Base-by-base conservation (phyloP, 2,888 invertebrate species). In the Plagiodera versicolora region DNA sequence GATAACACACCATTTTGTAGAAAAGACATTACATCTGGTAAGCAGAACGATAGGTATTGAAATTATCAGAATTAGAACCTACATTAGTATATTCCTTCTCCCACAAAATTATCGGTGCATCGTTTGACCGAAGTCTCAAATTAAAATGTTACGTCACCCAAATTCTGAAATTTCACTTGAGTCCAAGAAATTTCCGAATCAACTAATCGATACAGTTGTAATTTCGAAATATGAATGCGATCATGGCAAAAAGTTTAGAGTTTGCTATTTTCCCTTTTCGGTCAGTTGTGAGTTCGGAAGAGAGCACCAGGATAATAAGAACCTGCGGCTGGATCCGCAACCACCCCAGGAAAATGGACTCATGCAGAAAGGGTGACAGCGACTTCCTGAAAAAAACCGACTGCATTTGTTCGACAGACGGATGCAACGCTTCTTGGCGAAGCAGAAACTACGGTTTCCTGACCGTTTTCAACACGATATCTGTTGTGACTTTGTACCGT, bases 11-110 rank as follows among this genome's bases (percentile, higher is more conserved):
- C 85, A 48, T 88, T 89, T 79, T 91, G 91, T 75, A 82, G 91
- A 56, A 91, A 90, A 78, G 86, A 88, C 45, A 81, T 84, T 0
- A 85, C 88, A 70, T 85, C 83, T 68, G 84, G 90, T 86, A 76
- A 80, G 50, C n/a, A n/a, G n/a, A n/a, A n/a, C n/a, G n/a, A n/a
- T n/a, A n/a, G n/a, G n/a, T n/a, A n/a, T n/a, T n/a, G n/a, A n/a
- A n/a, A n/a, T n/a, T n/a, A n/a, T n/a, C n/a, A n/a, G n/a, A n/a
- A n/a, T n/a, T n/a, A n/a, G n/a, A n/a, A n/a, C n/a, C n/a, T n/a
- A n/a, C n/a, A n/a, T n/a, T n/a, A n/a, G n/a, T n/a, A n/a, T n/a
- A n/a, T n/a, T n/a, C n/a, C n/a, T n/a, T n/a, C n/a, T n/a, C n/a
- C n/a, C n/a, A n/a, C n/a, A n/a, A n/a, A n/a, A n/a, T n/a, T n/a